These are phyloP conservation scores for Phenganax stokvisi DNA, from an alignment of 92 coral and sea anemone species.

Conservation along the genomic window DNA sequence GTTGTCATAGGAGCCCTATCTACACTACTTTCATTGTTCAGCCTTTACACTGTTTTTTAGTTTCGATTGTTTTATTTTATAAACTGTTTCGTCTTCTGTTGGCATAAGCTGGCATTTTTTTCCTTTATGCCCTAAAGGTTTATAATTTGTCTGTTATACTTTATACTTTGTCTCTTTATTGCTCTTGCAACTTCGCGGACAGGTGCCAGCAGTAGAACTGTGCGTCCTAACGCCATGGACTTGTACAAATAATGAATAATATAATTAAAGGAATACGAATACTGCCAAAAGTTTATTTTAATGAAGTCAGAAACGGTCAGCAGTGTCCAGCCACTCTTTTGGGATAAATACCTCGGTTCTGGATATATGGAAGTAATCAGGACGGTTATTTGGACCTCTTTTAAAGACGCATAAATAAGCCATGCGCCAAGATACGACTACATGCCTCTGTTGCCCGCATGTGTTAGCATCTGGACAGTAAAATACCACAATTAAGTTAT, in stretches of 20 bases:
- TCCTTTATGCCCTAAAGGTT: too few species aligned
- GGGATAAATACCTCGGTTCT: not conserved
- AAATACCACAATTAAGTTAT: not conserved
- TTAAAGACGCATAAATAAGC: not conserved
- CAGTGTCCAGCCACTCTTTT: not conserved
- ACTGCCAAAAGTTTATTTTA: not conserved
- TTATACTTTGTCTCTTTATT: too few species aligned
- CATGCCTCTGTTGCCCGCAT: not conserved
- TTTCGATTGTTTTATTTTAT: too few species aligned
- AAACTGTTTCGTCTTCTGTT: too few species aligned
- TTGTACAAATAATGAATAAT: not conserved
- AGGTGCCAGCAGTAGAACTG: too few species aligned
- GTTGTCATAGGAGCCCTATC: too few species aligned
- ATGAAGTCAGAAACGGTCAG: not conserved
- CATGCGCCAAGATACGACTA: not conserved
- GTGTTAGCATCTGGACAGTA: not conserved
- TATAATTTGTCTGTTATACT: too few species aligned
- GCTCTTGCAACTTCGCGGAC: too few species aligned
- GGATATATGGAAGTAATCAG: not conserved
- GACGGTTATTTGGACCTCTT: not conserved
- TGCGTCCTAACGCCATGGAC: not conserved
- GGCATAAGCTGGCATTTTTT: too few species aligned
- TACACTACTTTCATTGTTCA: too few species aligned
- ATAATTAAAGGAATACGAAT: too few species aligned
- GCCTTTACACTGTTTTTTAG: too few species aligned